phyloP scores from a whole-genome alignment of 1,140 invertebrate species.

The Adelges cooleyi region DNA sequence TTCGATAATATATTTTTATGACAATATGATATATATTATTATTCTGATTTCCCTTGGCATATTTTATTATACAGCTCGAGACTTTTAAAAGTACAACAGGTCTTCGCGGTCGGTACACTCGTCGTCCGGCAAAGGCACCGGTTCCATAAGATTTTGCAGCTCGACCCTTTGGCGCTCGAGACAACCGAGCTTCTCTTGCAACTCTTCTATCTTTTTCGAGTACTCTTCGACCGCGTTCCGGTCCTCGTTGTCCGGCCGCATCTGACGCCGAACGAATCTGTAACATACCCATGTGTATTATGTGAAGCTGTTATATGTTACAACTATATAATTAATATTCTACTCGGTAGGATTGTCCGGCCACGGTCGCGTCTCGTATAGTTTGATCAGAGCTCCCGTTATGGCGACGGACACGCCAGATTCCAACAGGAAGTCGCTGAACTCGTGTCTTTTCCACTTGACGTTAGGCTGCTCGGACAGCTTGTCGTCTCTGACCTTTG shows the following conservation, averaged over 20 bases:
- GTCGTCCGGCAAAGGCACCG: too few species aligned
- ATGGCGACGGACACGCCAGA: not conserved
- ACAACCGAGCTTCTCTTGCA: not conserved
- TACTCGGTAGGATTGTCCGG: not conserved
- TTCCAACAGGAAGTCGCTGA: not conserved
- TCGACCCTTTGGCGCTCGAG: not conserved
- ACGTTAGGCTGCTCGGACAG: too few species aligned
- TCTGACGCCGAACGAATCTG: not conserved
- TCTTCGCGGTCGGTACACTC: not conserved
- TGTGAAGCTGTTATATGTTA: too few species aligned
- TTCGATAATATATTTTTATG: too few species aligned
- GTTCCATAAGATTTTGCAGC: too few species aligned
- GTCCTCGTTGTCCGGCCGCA: constrained; percentile 6
- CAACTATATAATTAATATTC: not conserved
- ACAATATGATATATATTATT: too few species aligned
- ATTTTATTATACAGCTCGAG: not conserved
- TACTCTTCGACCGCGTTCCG: not conserved
- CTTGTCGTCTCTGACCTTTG: too few species aligned
- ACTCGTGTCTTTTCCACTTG: constrained; percentile 12
- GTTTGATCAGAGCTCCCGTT: not conserved
- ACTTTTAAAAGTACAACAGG: not conserved
- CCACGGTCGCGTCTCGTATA: not conserved
- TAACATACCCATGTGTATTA: too few species aligned
- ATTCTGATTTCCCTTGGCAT: not conserved
- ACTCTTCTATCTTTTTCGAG: not conserved